Conservation (phyloP, 1,140 invertebrate species). For the Hermatobates lingyangjiaoensis region DNA sequence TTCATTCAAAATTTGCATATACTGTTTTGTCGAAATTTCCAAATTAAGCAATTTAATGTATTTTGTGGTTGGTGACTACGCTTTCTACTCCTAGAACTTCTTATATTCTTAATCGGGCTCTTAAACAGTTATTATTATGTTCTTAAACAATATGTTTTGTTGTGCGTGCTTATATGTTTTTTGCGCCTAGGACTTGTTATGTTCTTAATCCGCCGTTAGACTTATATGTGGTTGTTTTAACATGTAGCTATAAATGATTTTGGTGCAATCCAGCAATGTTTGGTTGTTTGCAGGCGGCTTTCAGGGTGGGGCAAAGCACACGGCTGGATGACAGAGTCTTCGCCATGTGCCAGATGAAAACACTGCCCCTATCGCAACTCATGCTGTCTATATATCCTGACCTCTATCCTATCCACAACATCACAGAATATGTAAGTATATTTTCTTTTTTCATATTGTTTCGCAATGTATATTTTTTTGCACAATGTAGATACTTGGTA, state of each 20-base stretch:
- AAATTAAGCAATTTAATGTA: no score
- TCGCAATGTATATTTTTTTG: no score
- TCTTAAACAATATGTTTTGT: neutral
- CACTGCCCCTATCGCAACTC: constrained; percentile 57
- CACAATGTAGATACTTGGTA: no score
- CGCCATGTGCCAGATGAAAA: constrained; percentile 88
- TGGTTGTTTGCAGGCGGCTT: constrained; percentile 48
- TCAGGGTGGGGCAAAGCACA: constrained; percentile 68
- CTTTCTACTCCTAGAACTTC: no score
- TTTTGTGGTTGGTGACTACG: no score
- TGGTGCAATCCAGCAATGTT: constrained; percentile 16
- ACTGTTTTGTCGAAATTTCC: no score
- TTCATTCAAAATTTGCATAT: no score
- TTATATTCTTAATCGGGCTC: no score
- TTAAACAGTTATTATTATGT: no score
- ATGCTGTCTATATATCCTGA: constrained; percentile 81
- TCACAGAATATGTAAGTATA: constrained; percentile 39
- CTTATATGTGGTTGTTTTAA: no score
- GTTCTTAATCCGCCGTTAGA: neutral
- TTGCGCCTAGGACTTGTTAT: neutral
- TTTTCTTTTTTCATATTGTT: neutral
- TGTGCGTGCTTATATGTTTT: no score
- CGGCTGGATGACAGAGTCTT: constrained; percentile 81
- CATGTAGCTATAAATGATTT: constrained; percentile 5
- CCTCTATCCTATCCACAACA: constrained; percentile 71